phyloP scores from a whole-genome alignment of 2,888 invertebrate species.

The Amiota communis region DNA sequence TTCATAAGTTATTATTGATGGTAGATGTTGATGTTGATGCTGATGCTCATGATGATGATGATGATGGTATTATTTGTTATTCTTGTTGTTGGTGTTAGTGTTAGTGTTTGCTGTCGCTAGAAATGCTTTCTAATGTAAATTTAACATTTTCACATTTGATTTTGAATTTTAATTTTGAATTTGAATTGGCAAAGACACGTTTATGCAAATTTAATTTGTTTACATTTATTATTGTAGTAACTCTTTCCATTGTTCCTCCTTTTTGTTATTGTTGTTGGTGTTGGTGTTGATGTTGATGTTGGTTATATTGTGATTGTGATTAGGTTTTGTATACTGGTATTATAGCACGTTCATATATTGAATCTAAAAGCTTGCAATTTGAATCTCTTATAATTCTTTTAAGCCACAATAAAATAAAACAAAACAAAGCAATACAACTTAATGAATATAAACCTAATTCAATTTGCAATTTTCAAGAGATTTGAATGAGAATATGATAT shows the following conservation, averaged over 20 bases:
- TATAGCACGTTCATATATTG: not conserved
- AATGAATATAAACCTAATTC: not conserved
- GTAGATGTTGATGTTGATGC: not conserved
- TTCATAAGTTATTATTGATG: not conserved
- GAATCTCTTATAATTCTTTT: not conserved
- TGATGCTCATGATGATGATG: not conserved
- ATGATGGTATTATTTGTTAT: not conserved
- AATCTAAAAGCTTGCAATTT: not conserved
- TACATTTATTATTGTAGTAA: not conserved
- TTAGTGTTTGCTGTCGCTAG: not conserved
- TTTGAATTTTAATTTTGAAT: not conserved
- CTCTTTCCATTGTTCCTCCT: not conserved
- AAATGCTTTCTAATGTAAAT: not conserved
- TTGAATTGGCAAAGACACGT: conserved; percentile 16
- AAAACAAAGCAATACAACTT: not conserved
- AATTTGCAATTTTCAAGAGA: too few relatives aligned
- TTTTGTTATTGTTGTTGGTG: not conserved
- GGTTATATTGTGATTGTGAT: not conserved
- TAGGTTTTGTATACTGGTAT: not conserved
- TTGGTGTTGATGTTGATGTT: not conserved
- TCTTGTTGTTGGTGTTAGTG: not conserved
- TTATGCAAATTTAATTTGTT: conserved; percentile 22
- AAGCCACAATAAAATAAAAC: not conserved
- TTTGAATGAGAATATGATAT: too few relatives aligned
- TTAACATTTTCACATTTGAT: not conserved